Evolutionary conservation across 2,888 invertebrate species (phyloP).

Genomic region (Caradrina clavipalpis): DNA sequence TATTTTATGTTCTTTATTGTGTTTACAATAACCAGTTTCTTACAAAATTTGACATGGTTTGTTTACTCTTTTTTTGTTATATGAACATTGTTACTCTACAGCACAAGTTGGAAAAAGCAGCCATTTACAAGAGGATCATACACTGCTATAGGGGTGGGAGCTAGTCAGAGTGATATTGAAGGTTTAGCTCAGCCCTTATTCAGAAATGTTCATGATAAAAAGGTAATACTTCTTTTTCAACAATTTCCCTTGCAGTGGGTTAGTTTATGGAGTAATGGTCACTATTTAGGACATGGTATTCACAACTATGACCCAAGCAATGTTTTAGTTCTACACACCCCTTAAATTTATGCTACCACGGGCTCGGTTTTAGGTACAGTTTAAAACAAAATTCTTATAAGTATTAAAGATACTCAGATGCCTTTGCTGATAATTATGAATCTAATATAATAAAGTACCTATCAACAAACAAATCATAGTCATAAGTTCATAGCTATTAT

Average conservation of each 20-base stretch:
- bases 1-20: no score
- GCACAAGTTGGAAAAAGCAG: conserved; percentile 97
- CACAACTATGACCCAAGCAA: neutral
- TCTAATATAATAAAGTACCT: neutral
- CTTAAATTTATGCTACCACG: no score
- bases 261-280: neutral
- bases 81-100: conserved; percentile 77
- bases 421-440: neutral
- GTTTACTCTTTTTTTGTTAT: neutral
- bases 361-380: no score
- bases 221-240: conserved; percentile 84
- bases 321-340: neutral
- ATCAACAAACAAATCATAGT: neutral
- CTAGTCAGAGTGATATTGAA: conserved; percentile 97
- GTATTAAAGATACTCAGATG: neutral
- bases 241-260: neutral
- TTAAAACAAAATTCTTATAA: neutral
- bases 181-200: conserved; percentile 96
- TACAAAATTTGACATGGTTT: no score
- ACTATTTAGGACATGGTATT: neutral
- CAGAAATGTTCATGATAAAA: conserved; percentile 93
- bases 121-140: conserved; percentile 97
- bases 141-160: conserved; percentile 97
- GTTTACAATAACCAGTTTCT: no score
- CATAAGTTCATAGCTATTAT: conserved; percentile 1